Percentiles rank a stretch among this genome's conserved stretches.
phyloP scores from a whole-genome alignment of 2,888 invertebrate species.

The Pristionchus exspectatus region DNA sequence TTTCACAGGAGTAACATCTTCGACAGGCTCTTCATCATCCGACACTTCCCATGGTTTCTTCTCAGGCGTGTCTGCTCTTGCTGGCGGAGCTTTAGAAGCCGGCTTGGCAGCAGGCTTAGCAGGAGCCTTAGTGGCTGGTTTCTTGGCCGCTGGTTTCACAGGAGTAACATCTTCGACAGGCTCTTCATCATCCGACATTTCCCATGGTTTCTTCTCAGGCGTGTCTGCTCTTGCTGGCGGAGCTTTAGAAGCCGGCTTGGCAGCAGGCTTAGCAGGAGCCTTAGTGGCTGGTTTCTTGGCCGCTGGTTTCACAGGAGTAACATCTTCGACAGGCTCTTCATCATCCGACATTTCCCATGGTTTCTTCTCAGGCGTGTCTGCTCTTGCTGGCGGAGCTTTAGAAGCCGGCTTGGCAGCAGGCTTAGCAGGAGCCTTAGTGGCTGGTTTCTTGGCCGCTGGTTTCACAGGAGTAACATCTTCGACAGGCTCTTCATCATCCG shows the following conservation, averaged over 20 bases:
- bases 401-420: neutral
- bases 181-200: constrained; percentile 44
- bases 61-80: neutral
- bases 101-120: neutral
- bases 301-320: neutral
- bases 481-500: constrained; percentile 34
- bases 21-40: constrained; percentile 32
- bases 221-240: neutral
- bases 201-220: constrained; percentile 24
- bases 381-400: neutral
- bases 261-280: constrained; percentile 30
- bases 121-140: neutral
- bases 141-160: neutral
- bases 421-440: neutral
- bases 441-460: constrained; percentile 7
- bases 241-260: neutral
- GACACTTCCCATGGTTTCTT: constrained; percentile 1
- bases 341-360: constrained; percentile 10
- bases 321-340: constrained; percentile 14
- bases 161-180: constrained; percentile 8
- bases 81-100: neutral
- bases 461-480: constrained; percentile 6
- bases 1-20: neutral
- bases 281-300: neutral
- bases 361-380: neutral